A percentile compares a stretch with the other conserved stretches of the same genome.
Conservation (phyloP, 2,888 invertebrate species). For the Leptura quadrifasciata region DNA sequence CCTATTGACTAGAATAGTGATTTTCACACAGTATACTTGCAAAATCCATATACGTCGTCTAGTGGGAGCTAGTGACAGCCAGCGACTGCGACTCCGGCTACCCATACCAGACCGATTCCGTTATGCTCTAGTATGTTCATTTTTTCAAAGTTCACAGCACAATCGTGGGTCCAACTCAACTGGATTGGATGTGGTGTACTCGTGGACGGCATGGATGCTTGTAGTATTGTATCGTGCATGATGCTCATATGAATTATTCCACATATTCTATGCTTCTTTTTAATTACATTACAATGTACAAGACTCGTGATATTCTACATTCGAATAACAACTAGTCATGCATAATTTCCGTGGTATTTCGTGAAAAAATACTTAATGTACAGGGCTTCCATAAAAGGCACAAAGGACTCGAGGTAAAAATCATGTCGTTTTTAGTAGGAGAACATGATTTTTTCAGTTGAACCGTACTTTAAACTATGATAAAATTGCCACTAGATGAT, state of each 20-base stretch:
- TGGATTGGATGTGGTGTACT: constrained; percentile 39
- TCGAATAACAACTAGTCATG: constrained; percentile 23
- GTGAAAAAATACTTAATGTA: background rate
- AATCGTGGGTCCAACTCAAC: constrained; percentile 34
- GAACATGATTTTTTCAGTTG: background rate
- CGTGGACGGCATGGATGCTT: constrained; percentile 13
- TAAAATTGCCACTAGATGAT: too few relatives aligned
- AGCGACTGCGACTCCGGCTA: constrained; percentile 25
- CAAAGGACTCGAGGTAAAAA: background rate
- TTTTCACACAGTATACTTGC: constrained; percentile 10
- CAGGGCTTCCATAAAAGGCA: constrained; percentile 5
- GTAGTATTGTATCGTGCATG: constrained; percentile 29
- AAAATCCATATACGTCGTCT: constrained; percentile 30
- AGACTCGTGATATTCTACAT: constrained; percentile 28
- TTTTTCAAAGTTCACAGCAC: constrained; percentile 30
- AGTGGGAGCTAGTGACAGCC: constrained; percentile 27
- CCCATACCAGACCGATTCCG: constrained; percentile 40
- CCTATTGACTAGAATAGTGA: background rate
- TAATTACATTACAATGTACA: constrained; percentile 31
- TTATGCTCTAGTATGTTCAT: constrained; percentile 44
- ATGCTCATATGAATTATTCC: constrained; percentile 36
- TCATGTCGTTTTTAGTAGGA: background rate
- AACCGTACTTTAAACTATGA: background rate
- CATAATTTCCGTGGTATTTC: constrained; percentile 9
- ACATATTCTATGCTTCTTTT: constrained; percentile 32